Evolutionary conservation across 23 tunicate species (phyloP), one percentile per base, ranked within the genome.

Genomic region (Oikopleura dioica): DNA sequence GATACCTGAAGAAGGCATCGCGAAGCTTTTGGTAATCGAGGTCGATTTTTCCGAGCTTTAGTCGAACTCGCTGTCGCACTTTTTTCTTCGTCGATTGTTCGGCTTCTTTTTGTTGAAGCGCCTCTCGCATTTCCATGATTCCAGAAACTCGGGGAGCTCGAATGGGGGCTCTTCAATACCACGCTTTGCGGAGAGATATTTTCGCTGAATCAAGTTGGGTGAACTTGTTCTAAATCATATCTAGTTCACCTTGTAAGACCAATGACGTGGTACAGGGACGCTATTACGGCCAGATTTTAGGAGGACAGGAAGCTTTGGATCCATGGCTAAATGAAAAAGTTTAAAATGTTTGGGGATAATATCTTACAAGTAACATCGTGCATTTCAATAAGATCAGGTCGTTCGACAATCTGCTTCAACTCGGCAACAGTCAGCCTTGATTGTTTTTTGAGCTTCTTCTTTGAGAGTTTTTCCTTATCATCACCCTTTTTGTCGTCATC

Each of bases 191-290:
- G 83, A 86, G 37, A 92, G 59, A 50, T 92, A 92, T 44, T 92
- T 92, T 35, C 99, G 75, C 75, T n/a, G n/a, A n/a, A n/a, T n/a
- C n/a, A n/a, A n/a, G n/a, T n/a, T n/a, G n/a, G n/a, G n/a, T n/a
- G n/a, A n/a, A n/a, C n/a, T n/a, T n/a, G n/a, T n/a, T n/a, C n/a
- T n/a, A n/a, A n/a, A n/a, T n/a, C n/a, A n/a, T n/a, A n/a, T n/a
- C n/a, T n/a, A n/a, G n/a, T n/a, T n/a, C n/a, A n/a, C n/a, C n/a
- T 92, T 92, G 81, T 86, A 92, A 51, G 95, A 92, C 99, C 99
- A 92, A 38, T 92, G 99, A 12, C 99, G 76, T 0, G 99, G 99
- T n/a, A 92, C 99, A 9, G 82, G 77, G 59, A 92, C 99, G 0
- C 95, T 79, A 76, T 92, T 92, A 29, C 99, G 75, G 30, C 95